phyloP scores from a whole-genome alignment of 2,113 vertebrate species.

The Oenanthe melanoleuca region DNA sequence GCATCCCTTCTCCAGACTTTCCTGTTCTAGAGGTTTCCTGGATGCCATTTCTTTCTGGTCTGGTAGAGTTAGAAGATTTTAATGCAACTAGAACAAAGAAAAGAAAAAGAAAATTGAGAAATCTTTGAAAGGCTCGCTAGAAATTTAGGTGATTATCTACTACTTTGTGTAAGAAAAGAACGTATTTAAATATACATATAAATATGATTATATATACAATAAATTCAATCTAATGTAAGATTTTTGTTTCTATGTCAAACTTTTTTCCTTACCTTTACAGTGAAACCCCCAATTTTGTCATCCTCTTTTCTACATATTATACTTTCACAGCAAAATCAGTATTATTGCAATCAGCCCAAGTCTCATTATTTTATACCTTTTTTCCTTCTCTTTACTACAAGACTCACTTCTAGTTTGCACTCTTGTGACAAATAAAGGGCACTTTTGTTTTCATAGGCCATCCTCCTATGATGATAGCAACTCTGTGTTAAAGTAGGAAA shows the following conservation, averaged over 20 bases:
- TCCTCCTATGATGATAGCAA: not conserved
- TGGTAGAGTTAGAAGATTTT: slow-evolving; percentile 65
- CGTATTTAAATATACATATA: not conserved
- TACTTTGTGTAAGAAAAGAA: not conserved
- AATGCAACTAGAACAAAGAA: slow-evolving; percentile 72
- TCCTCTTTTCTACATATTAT: not conserved
- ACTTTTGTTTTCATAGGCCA: not conserved
- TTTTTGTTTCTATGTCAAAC: not conserved
- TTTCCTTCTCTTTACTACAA: not conserved
- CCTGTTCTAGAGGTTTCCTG: slow-evolving; percentile 59
- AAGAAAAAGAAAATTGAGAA: not conserved
- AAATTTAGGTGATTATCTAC: not conserved
- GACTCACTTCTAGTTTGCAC: not conserved
- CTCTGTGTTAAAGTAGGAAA: not conserved
- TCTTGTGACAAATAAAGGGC: not conserved
- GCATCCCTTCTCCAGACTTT: slow-evolving; percentile 60
- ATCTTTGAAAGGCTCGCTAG: not conserved
- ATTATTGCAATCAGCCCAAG: not conserved
- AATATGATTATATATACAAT: no score
- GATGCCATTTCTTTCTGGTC: slow-evolving; percentile 68
- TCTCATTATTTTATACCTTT: not conserved
- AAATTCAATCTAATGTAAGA: not conserved
- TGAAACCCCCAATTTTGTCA: not conserved
- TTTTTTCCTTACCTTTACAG: not conserved
- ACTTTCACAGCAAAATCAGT: not conserved